Base-by-base conservation (phyloP, 2,797 vertebrate species). In the Malurus splendens region DNA sequence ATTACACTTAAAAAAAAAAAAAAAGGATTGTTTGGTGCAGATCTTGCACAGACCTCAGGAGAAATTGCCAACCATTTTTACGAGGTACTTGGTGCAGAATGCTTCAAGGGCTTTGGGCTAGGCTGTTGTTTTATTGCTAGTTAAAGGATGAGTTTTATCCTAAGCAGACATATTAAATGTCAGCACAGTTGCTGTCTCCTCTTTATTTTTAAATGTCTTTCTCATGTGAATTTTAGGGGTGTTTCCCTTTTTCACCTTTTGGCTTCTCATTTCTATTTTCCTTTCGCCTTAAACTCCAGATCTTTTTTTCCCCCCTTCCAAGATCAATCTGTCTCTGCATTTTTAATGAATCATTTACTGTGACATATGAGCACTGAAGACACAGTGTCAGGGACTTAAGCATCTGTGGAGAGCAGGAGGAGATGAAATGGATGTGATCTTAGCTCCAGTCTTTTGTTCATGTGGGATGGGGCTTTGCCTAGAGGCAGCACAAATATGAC, bases 321-420 rank as follows among this genome's bases (percentile, higher is more conserved):
- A 80, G 86, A 91, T 92, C 91, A 93, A 74, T 91, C 93, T 91
- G 90, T 85, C 75, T 78, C 7, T 90, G 82, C 89, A 92, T 95
- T 94, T 92, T 92, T 91, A 95, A 95, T 92, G 95, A 90, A 62
- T 78, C 83, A 51, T 90, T 92, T 91, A n/a, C 83, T 82, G 75
- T 91, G 94, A 80, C 88, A 85, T 85, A 68, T 14, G 78, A 94
- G 84, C 65, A 22, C 70, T 59, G 87, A 89, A 92, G 93, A 65
- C 75, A 85, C 82, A 52, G 79, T 72, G 78, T 87, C 86, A 78
- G 86, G 83, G 73, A 78, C 86, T 87, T 87, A 2, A 22, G 59
- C 86, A 81, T 92, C 90, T 90, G 82, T n/a, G 14, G 90, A 66
- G 71, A 89, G 79, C 88, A 71, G 57, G 75, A 82, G 78, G 39